Percentiles rank a stretch among this genome's conserved stretches.
phyloP scores from a whole-genome alignment of 2,888 invertebrate species.

The Acanthosepion pharaonis region DNA sequence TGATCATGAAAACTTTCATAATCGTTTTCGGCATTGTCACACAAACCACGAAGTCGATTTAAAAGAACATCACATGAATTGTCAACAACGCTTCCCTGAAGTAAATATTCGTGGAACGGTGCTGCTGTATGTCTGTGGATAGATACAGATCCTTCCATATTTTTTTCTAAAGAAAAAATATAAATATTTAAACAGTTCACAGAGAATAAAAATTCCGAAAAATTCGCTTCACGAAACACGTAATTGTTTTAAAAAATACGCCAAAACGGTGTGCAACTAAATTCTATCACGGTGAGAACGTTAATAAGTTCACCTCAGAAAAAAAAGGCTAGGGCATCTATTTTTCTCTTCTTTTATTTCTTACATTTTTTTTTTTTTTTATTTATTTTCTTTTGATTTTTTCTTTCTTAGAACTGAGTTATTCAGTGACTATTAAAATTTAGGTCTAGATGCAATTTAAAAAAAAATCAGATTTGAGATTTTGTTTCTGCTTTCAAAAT shows the following conservation, averaged over 20 bases:
- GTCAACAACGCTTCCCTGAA: slow-evolving; percentile 92
- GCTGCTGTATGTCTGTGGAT: not conserved
- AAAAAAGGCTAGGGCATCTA: not conserved
- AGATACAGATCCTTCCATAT: slow-evolving; percentile 44
- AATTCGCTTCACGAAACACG: not conserved
- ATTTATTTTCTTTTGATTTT: too few relatives aligned
- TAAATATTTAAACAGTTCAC: not conserved
- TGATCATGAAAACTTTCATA: slow-evolving; percentile 95
- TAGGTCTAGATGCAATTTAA: too few relatives aligned
- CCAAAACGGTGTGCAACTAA: too few relatives aligned
- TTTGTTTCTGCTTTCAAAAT: too few relatives aligned
- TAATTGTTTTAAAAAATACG: not conserved
- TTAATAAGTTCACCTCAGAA: not conserved
- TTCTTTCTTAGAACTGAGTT: too few relatives aligned
- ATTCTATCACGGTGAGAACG: not conserved
- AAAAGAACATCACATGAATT: slow-evolving; percentile 91
- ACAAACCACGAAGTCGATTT: slow-evolving; percentile 90
- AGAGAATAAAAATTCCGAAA: not conserved
- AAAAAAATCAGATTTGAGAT: too few relatives aligned
- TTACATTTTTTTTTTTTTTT: too few relatives aligned
- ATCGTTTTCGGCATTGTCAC: slow-evolving; percentile 85
- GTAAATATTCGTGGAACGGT: slow-evolving; percentile 43
- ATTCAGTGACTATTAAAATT: too few relatives aligned
- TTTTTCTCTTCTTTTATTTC: not conserved
- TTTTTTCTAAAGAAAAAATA: not conserved